phyloP scores from a whole-genome alignment of 2,888 invertebrate species.

The Papilio gigon region DNA sequence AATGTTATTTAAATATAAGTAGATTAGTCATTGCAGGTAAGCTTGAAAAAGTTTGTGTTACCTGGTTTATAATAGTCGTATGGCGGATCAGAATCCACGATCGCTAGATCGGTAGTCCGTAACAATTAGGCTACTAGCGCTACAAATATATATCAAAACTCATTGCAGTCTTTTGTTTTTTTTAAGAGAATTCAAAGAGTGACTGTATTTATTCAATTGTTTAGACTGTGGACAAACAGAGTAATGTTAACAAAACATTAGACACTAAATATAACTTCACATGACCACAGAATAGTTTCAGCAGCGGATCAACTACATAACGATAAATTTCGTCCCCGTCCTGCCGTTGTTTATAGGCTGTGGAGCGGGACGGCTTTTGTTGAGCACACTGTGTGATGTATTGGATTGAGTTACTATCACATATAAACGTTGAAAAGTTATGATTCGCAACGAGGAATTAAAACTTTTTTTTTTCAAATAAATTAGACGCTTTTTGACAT shows the following conservation, averaged over 20 bases:
- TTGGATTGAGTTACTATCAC: background rate
- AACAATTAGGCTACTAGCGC: no score
- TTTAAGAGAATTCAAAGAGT: no score
- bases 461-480: no score
- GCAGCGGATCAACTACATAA: constrained; percentile 6
- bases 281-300: background rate
- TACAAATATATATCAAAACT: no score
- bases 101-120: no score
- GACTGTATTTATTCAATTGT: background rate
- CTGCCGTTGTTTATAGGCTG: background rate
- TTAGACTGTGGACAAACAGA: background rate
- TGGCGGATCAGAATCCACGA: no score
- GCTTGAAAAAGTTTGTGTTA: no score
- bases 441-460: background rate
- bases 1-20: no score
- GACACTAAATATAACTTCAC: background rate
- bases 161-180: no score
- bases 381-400: background rate
- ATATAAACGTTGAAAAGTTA: background rate
- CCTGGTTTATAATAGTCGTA: no score
- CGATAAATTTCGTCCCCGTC: background rate
- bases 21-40: no score
- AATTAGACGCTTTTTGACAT: no score
- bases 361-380: background rate
- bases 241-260: background rate